A percentile compares a stretch with the other conserved stretches of the same genome.
Conservation (phyloP, 2,888 invertebrate species). For the Anoncus sp. region DNA sequence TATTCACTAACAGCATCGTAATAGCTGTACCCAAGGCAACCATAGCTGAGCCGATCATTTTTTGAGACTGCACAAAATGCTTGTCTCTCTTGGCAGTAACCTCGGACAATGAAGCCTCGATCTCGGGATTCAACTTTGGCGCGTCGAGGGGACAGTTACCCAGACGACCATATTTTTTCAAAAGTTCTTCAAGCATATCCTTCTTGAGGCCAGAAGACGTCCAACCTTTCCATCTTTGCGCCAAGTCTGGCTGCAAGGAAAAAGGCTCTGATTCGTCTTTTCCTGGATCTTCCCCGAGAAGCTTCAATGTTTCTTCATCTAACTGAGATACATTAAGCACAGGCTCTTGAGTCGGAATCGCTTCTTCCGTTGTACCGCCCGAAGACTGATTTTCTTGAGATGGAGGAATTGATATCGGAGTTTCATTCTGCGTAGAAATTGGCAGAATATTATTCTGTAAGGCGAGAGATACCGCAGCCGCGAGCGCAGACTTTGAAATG, state of each 20-base stretch:
- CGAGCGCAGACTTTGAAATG: too few species aligned
- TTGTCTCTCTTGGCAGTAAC: conserved; percentile 13
- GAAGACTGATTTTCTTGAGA: too few species aligned
- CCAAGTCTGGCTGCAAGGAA: not conserved
- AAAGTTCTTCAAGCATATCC: conserved; percentile 7
- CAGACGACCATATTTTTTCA: conserved; percentile 16
- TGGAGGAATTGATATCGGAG: too few species aligned
- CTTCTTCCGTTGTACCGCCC: too few species aligned
- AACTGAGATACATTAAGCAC: not conserved
- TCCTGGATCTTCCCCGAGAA: conserved; percentile 11
- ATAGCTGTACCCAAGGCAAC: not conserved
- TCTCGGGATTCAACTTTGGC: conserved; percentile 9
- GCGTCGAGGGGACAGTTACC: conserved; percentile 10
- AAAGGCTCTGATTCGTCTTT: not conserved
- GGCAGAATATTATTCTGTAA: too few species aligned
- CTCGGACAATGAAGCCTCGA: not conserved
- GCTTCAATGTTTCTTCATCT: conserved; percentile 25
- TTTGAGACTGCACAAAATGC: conserved; percentile 8
- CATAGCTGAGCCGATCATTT: conserved; percentile 18
- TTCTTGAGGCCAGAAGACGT: conserved; percentile 17
- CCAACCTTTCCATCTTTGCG: conserved; percentile 26
- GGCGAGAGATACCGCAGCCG: too few species aligned
- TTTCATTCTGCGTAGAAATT: too few species aligned
- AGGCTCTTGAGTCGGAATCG: too few species aligned
- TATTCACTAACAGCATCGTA: not conserved